Conservation (phyloP, 2,113 vertebrate genomes). For the Antechinus flavipes region DNA sequence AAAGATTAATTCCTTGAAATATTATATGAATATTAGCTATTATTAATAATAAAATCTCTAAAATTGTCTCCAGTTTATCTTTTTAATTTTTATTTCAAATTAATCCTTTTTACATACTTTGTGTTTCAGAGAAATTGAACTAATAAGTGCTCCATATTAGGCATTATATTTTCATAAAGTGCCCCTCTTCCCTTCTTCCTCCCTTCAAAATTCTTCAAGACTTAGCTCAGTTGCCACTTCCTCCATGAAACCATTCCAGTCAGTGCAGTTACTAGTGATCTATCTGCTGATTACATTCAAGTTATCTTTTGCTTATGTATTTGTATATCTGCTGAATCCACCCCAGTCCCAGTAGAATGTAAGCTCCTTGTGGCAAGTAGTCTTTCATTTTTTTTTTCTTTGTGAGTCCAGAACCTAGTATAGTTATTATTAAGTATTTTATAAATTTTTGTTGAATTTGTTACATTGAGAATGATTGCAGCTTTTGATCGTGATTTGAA, state of each 20-base stretch:
- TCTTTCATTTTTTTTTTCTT: not conserved
- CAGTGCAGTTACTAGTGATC: not conserved
- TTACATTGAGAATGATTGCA: not conserved
- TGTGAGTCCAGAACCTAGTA: not conserved
- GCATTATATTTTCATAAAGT: not conserved
- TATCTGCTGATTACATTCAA: not conserved
- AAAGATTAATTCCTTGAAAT: no score
- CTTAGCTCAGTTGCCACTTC: not conserved
- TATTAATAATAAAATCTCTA: not conserved
- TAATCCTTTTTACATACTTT: not conserved
- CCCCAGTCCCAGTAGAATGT: not conserved
- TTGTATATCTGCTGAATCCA: not conserved
- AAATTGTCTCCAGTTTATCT: not conserved
- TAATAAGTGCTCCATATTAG: not conserved
- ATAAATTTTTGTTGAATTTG: not conserved
- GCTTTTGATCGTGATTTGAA: not conserved
- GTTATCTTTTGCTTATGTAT: not conserved
- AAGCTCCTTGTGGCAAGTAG: not conserved
- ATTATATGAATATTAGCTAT: not conserved
- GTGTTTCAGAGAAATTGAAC: not conserved
- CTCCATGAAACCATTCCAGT: not conserved
- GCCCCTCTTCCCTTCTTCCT: not conserved
- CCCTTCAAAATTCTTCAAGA: not conserved
- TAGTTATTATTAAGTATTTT: not conserved
- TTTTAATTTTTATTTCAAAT: not conserved